Percentiles rank a stretch among this genome's conserved stretches.
Conservation (phyloP, 2,113 vertebrate genomes). For the Antigone vipio region DNA sequence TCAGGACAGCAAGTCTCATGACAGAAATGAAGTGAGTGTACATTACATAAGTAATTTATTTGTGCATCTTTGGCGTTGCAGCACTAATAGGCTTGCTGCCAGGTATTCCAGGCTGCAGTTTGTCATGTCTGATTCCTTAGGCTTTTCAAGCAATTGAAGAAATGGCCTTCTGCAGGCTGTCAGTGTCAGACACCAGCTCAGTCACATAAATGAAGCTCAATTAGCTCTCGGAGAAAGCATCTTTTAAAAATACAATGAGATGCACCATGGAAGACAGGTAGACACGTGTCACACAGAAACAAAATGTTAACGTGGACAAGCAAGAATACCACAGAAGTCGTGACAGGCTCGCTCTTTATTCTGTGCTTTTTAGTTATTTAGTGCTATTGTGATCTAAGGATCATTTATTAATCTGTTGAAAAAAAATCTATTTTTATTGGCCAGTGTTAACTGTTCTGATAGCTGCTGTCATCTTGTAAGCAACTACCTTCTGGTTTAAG, state of each 20-base stretch:
- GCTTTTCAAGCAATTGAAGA: conserved; percentile 66
- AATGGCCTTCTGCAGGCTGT: conserved; percentile 70
- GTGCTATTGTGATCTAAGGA: neutral
- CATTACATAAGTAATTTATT: conserved; percentile 68
- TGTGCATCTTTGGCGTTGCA: conserved; percentile 50
- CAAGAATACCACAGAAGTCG: neutral
- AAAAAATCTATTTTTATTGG: neutral
- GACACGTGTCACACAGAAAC: neutral
- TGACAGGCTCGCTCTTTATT: neutral
- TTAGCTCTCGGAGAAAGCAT: conserved; percentile 53
- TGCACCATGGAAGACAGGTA: conserved; percentile 29
- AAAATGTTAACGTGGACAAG: neutral
- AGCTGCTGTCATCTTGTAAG: neutral
- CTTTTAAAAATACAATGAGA: conserved; percentile 67
- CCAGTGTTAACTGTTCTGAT: neutral
- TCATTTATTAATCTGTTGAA: neutral
- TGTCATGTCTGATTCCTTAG: conserved; percentile 67
- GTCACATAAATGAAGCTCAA: conserved; percentile 66
- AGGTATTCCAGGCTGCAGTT: conserved; percentile 63
- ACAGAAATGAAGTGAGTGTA: conserved; percentile 57
- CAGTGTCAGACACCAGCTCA: conserved; percentile 60
- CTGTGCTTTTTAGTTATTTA: neutral
- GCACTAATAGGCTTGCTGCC: conserved; percentile 58
- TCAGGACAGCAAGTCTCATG: conserved; percentile 29
- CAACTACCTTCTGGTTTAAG: neutral